phyloP scores from a whole-genome alignment of 1,140 invertebrate species.

The Marisa cornuarietis region DNA sequence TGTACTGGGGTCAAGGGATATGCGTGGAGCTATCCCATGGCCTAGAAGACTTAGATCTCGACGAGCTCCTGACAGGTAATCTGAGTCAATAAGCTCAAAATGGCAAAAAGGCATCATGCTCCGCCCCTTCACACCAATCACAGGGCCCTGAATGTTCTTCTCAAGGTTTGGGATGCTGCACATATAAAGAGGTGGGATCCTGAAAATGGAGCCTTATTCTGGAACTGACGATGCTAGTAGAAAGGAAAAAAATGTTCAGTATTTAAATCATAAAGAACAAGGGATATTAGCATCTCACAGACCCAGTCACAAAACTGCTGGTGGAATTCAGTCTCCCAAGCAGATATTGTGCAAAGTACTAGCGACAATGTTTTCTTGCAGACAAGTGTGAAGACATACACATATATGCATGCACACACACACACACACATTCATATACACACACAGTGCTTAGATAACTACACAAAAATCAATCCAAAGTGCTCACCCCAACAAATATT shows the following conservation, averaged over 20 bases:
- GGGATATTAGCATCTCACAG: not conserved
- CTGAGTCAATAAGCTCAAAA: slow-evolving; percentile 66
- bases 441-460: too few species aligned
- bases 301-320: not conserved
- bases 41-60: slow-evolving; percentile 62
- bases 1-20: slow-evolving; percentile 63
- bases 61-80: slow-evolving; percentile 62
- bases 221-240: not conserved
- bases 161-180: slow-evolving; percentile 62
- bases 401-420: too few species aligned
- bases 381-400: too few species aligned
- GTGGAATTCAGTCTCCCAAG: too few species aligned
- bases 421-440: too few species aligned
- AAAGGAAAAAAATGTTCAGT: not conserved
- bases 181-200: not conserved
- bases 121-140: slow-evolving; percentile 58
- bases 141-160: slow-evolving; percentile 54
- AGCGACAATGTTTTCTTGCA: too few species aligned
- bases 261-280: not conserved
- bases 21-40: slow-evolving; percentile 57
- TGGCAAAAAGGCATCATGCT: slow-evolving; percentile 66
- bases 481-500: too few species aligned
- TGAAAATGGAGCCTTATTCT: not conserved
- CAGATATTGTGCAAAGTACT: too few species aligned
- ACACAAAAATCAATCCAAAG: too few species aligned